phyloP scores from a whole-genome alignment of 2,888 invertebrate genomes.

The Stegana nigrithorax region DNA sequence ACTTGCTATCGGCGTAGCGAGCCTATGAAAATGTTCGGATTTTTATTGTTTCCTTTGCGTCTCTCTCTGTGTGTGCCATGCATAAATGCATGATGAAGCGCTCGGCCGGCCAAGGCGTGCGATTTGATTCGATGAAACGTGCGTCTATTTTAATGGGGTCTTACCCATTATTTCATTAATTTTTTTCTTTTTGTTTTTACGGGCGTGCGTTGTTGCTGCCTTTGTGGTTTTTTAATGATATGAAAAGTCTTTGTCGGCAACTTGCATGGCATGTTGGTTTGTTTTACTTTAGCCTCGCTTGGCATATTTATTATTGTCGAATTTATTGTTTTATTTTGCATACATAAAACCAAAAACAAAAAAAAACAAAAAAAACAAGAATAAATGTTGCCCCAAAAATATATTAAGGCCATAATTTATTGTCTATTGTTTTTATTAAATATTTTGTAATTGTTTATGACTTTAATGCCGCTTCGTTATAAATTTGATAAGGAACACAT shows the following conservation, averaged over 20 bases:
- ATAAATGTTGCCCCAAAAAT: too few species aligned
- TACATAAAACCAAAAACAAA: conserved; percentile 42
- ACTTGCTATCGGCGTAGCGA: conserved; percentile 22
- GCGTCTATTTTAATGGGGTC: conserved; percentile 51
- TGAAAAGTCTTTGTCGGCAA: conserved; percentile 39
- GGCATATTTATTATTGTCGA: too few species aligned
- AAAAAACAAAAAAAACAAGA: too few species aligned
- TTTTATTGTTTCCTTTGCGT: conserved; percentile 41
- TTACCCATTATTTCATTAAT: conserved; percentile 50
- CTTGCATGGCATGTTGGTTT: neutral
- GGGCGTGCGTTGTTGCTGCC: too few species aligned
- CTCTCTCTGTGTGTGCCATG: neutral
- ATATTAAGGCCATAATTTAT: too few species aligned
- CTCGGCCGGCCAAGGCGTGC: neutral
- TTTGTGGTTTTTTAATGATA: conserved; percentile 32
- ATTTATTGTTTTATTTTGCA: conserved; percentile 45
- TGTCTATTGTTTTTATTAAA: conserved; percentile 53
- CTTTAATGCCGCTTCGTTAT: too few species aligned
- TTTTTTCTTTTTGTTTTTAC: conserved; percentile 37
- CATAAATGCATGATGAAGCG: neutral
- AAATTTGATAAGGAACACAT: too few species aligned
- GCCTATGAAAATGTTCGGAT: conserved; percentile 53
- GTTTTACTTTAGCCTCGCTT: too few species aligned
- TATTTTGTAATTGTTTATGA: conserved; percentile 62
- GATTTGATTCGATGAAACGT: conserved; percentile 32